Evolutionary conservation across 2,113 vertebrate genomes (phyloP), one percentile per base, ranked within the genome.

Genomic region (Petrocephalus zakoni): DNA sequence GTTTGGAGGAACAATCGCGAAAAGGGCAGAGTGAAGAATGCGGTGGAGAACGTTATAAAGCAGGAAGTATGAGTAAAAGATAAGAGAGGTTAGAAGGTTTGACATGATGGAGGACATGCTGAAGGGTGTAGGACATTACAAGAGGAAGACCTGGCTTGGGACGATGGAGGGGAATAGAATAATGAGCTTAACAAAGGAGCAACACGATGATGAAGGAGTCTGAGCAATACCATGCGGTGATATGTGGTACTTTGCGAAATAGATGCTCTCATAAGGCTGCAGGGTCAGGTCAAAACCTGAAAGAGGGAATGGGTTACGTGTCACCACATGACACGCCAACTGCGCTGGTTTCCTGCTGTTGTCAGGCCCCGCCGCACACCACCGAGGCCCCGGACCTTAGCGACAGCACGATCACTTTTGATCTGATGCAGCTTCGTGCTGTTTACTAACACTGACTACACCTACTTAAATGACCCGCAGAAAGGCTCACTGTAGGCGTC

Each of bases 271-370:
- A 49, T 13, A 11, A n/a, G 22, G 64, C 72, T 51, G 82, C 13
- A 46, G 68, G n/a, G 2, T 75, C 68, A 2, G 34, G 15, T 51
- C 22, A 37, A 64, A 42, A 9, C 83, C 58, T 7, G 13, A 34
- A 64, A 84, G n/a, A 46, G 21, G 47, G 8, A 58, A 52, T 75
- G 87, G 84, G 89, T 52, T 87, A 87, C 86, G 29, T 87, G 34
- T 91, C 89, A 90, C 90, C 86, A 88, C 8, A 47, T 42, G n/a
- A 47, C 81, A 49, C 75, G 81, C 90, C 89, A 88, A 53, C 75
- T 81, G 87, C 85, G 61, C 88, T 87, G 90, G 78, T 85, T 91
- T 92, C 88, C 91, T 87, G 88, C 88, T 49, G 55, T 52, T 51
- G 56, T 87, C 61, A 10, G 19, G 47, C 22, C 29, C 17, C 84